Evolutionary conservation across 2,113 vertebrate species (phyloP).

Genomic region (Parus major): DNA sequence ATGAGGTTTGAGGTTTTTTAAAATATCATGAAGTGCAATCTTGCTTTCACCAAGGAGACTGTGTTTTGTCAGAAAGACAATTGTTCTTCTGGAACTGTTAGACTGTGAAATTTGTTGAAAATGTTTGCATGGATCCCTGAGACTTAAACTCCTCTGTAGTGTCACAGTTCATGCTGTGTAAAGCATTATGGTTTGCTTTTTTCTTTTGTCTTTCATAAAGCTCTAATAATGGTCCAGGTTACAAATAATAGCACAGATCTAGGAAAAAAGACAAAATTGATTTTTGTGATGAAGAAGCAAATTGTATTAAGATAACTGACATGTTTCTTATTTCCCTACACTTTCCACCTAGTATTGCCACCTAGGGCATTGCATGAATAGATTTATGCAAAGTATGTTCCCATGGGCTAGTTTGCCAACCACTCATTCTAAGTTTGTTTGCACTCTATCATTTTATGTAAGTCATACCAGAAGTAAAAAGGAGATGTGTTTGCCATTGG

Average conservation of each 20-base stretch:
- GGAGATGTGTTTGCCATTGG: not conserved
- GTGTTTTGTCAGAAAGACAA: not conserved
- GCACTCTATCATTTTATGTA: not conserved
- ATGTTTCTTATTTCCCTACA: not conserved
- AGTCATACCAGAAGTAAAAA: not conserved
- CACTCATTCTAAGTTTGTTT: not conserved
- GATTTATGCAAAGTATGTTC: not conserved
- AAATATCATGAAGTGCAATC: not conserved
- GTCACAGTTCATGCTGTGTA: not conserved
- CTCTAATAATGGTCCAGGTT: not conserved
- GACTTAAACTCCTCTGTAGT: not conserved
- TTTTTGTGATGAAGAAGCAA: not conserved
- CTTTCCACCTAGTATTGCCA: not conserved
- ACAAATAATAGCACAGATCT: not conserved
- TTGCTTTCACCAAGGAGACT: not conserved
- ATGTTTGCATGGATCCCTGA: not conserved
- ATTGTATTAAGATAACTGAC: not conserved
- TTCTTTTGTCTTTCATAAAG: not conserved
- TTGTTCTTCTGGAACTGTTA: not conserved
- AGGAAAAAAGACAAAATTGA: not conserved
- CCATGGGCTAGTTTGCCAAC: not conserved
- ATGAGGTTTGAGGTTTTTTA: not conserved
- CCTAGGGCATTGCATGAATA: not conserved
- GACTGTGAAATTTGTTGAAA: not conserved
- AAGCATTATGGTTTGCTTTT: not conserved